phyloP scores from a whole-genome alignment of 2,888 invertebrate species.

The Spatulosminthurus flaviceps region DNA sequence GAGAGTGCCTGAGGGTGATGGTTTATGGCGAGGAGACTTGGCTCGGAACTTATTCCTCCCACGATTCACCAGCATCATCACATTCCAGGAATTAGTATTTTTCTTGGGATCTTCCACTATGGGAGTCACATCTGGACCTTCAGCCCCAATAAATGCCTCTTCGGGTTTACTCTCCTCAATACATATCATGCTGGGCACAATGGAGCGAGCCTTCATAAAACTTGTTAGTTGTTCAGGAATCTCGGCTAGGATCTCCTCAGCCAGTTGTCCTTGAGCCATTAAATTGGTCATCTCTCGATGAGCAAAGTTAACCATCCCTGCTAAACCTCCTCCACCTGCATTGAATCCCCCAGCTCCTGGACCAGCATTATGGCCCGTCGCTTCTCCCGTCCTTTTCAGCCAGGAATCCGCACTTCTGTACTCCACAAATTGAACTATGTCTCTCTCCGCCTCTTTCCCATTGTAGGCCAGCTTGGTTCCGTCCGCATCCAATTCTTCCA shows the following conservation, averaged over 20 bases:
- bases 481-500: conserved; percentile 71
- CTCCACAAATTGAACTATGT: conserved; percentile 74
- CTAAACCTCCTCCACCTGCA: background rate
- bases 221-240: conserved; percentile 69
- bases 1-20: background rate
- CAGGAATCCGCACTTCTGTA: conserved; percentile 65
- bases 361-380: conserved; percentile 44
- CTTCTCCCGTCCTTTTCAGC: conserved; percentile 58
- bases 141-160: conserved; percentile 32
- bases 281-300: conserved; percentile 26
- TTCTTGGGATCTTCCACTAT: background rate
- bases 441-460: conserved; percentile 68
- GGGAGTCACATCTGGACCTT: conserved; percentile 1
- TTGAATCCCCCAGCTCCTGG: background rate
- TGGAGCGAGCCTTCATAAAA: conserved; percentile 68
- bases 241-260: conserved; percentile 68
- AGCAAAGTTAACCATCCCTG: background rate
- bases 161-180: conserved; percentile 24
- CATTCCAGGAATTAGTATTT: conserved; percentile 29
- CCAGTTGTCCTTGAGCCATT: conserved; percentile 65
- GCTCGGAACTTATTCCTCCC: conserved; percentile 37
- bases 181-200: conserved; percentile 67
- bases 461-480: conserved; percentile 63
- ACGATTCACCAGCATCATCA: conserved; percentile 30
- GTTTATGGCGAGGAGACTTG: background rate